Evolutionary conservation across 1,140 invertebrate species (phyloP), one percentile per base, ranked within the genome.

Genomic region (Brachionus sp.): DNA sequence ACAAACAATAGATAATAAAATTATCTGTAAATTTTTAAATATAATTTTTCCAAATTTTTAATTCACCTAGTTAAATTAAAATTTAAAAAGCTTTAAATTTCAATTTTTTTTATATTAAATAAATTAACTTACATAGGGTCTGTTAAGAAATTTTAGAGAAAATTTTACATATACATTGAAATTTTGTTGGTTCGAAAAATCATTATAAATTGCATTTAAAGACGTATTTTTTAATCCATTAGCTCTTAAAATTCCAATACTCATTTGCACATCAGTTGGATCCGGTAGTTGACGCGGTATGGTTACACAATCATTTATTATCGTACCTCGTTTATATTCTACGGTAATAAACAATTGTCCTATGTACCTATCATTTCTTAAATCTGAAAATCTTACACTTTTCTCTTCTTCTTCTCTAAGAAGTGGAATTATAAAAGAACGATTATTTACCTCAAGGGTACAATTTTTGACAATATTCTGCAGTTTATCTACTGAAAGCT

Each of bases 111-210:
- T 35, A 68, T 12, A 33, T 13, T 33, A 57, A 13, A n/a, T 57
- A 42, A 5, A 5, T 16, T 9, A 35, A 73, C 37, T 73, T 73
- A 73, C 68, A 73, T 46, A 46, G 25, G 70, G 70, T 33, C 23
- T 75, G 39, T 75, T 75, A 10, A 75, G 13, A 75, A 75, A 75
- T 44, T 46, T 75, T 16, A 75, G 25, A 4, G 70, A 75, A 75
- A 75, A 75, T 46, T 75, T 75, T 3, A 75, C 70, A 75, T 75
- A 75, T 12, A 75, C 44, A 75, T 46, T 75, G 19, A 44, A 75
- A n/a, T 75, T 75, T 50, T 75, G 39, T 46, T 10, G 25, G 46
- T n/a, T 12, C 12, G 23, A 29, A 10, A 13, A 3, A 13, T 44
- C 39, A 46, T 10, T 73, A 39, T 29, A 46, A 25, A 35, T 13